A percentile compares a stretch with the other conserved stretches of the same genome.
Evolutionary conservation across 2,888 invertebrate species (phyloP).

Genomic region (Spodoptera exigua): DNA sequence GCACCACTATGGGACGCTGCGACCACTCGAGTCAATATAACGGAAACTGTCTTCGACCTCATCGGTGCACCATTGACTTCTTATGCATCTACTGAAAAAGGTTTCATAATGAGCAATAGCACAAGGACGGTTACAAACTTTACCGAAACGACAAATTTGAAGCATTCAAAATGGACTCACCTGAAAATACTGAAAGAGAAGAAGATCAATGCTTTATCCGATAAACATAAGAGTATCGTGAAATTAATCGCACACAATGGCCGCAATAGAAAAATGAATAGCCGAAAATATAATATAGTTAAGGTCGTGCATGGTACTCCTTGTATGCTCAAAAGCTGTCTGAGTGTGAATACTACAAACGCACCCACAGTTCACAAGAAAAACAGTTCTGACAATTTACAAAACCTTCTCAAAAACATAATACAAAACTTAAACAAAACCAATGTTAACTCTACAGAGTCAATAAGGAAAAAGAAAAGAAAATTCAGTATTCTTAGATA

Average conservation of each 20-base stretch:
- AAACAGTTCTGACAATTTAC: conserved; percentile 42
- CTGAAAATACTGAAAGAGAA: conserved; percentile 49
- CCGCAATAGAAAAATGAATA: conserved; percentile 38
- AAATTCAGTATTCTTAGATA: conserved; percentile 66
- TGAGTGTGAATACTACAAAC: conserved; percentile 14
- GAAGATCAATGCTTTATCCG: neutral
- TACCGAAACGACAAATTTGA: conserved; percentile 49
- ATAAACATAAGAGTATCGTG: conserved; percentile 19
- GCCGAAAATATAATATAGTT: conserved; percentile 56
- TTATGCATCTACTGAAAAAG: conserved; percentile 12
- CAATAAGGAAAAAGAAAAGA: conserved; percentile 28
- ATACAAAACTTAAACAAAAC: conserved; percentile 52
- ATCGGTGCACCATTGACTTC: conserved; percentile 5
- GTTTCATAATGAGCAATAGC: conserved; percentile 3
- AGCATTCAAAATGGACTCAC: conserved; percentile 56
- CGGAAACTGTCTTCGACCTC: conserved; percentile 36
- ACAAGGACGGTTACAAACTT: conserved; percentile 5
- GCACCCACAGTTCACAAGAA: conserved; percentile 1
- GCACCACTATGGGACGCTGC: neutral
- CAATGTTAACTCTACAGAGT: conserved; percentile 19
- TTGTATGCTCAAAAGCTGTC: conserved; percentile 35
- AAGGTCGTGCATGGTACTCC: conserved; percentile 49
- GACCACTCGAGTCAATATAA: conserved; percentile 19
- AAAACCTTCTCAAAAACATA: conserved; percentile 51
- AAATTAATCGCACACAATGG: conserved; percentile 20